These are phyloP conservation scores for Caprella mutica DNA, from an alignment of 2,888 invertebrate species.

Conservation along the genomic window DNA sequence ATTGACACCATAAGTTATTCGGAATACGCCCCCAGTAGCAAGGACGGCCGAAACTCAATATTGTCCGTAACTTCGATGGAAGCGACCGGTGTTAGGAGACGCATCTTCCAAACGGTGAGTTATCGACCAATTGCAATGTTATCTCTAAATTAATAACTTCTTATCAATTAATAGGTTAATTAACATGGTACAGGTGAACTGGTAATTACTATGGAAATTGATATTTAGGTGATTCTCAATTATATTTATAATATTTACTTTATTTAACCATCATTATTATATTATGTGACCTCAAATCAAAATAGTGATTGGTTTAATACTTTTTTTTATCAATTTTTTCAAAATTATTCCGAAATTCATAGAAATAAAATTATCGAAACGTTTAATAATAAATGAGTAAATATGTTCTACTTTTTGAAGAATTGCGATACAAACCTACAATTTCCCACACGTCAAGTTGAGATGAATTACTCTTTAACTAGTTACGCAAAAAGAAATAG, in stretches of 20 bases:
- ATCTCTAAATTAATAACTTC: background rate
- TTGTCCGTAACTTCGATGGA: conserved; percentile 24
- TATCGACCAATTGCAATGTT: background rate
- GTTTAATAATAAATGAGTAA: too few relatives aligned
- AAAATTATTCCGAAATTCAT: too few relatives aligned
- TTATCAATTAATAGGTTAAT: background rate
- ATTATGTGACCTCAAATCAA: too few relatives aligned
- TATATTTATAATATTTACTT: background rate
- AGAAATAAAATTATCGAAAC: too few relatives aligned
- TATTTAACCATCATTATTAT: background rate
- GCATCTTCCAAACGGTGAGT: background rate
- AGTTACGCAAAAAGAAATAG: too few relatives aligned
- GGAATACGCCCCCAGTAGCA: conserved; percentile 39
- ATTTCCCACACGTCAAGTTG: too few relatives aligned
- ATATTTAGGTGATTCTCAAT: background rate
- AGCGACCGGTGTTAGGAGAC: background rate
- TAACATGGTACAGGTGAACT: too few relatives aligned
- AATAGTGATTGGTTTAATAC: too few relatives aligned
- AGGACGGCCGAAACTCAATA: conserved; percentile 10
- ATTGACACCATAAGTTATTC: conserved; percentile 53
- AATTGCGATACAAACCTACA: too few relatives aligned
- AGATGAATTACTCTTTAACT: too few relatives aligned
- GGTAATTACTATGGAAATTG: conserved; percentile 3
- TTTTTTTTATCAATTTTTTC: too few relatives aligned
- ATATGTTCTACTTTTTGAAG: too few relatives aligned